Evolutionary conservation across 2,888 invertebrate genomes (phyloP).

Genomic region (Drosophila peninsularis): DNA sequence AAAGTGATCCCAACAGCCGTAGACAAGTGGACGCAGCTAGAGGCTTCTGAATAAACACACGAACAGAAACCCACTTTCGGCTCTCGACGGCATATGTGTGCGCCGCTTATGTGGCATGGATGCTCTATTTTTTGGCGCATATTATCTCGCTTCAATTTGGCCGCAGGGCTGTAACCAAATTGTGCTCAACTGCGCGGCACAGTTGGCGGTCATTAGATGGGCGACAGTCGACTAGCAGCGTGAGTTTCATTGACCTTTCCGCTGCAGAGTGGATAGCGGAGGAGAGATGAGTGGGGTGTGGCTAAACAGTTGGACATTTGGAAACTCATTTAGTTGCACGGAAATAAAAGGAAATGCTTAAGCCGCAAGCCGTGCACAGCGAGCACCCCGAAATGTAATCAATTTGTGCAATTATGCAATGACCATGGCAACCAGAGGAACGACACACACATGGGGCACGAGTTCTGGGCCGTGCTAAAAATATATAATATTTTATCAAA

Average conservation of each 20-base stretch:
- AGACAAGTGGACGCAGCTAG: conserved; percentile 77
- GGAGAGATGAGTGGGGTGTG: background rate
- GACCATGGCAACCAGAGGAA: conserved; percentile 21
- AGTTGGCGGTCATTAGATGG: conserved; percentile 75
- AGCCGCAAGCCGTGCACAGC: conserved; percentile 23
- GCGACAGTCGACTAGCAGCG: conserved; percentile 41
- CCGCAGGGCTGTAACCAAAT: conserved; percentile 51
- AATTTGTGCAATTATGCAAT: conserved; percentile 77
- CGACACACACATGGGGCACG: conserved; percentile 5
- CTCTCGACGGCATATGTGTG: conserved; percentile 68
- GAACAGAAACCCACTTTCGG: conserved; percentile 10
- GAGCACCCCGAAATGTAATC: conserved; percentile 59
- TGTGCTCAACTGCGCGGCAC: conserved; percentile 65
- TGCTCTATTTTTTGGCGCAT: conserved; percentile 47
- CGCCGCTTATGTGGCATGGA: conserved; percentile 28
- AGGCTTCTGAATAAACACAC: conserved; percentile 36
- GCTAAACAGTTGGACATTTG: conserved; percentile 26
- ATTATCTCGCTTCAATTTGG: conserved; percentile 26
- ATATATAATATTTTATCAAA: conserved; percentile 38
- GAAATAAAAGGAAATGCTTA: conserved; percentile 64
- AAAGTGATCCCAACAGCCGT: conserved; percentile 48
- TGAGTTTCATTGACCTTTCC: conserved; percentile 69
- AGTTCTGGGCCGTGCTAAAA: conserved; percentile 13
- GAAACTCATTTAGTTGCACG: conserved; percentile 56
- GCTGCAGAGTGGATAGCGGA: background rate